Evolutionary conservation across 1,140 invertebrate genomes (phyloP).

Genomic region (Brachionus asplanchnoidis): DNA sequence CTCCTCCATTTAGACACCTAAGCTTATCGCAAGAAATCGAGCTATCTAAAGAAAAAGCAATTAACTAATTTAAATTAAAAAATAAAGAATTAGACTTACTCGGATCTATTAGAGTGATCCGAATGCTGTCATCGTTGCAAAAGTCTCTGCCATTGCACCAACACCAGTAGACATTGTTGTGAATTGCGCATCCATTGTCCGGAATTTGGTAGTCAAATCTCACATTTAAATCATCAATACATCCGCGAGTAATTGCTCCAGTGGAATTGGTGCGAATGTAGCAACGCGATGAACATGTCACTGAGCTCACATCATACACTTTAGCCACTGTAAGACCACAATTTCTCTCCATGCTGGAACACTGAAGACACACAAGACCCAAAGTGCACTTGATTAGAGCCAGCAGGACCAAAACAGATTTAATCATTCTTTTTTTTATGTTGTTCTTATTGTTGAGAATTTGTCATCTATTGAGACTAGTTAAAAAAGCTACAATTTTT

Average conservation of each 20-base stretch:
- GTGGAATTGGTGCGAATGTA: conserved; percentile 3
- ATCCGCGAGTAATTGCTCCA: not conserved
- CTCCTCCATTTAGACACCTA: not conserved
- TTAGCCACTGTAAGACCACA: conserved; percentile 1
- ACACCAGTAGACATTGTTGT: conserved; percentile 2
- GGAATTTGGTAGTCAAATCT: not conserved
- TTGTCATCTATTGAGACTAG: not conserved
- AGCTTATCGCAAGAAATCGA: not conserved
- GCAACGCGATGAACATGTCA: not conserved
- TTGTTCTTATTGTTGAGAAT: not conserved
- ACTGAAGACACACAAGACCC: not conserved
- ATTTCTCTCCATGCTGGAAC: not conserved
- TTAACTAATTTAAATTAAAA: not conserved
- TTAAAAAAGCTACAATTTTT: not conserved
- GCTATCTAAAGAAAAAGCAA: not conserved
- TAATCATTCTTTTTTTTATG: not conserved
- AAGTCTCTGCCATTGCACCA: not conserved
- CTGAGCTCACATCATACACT: not conserved
- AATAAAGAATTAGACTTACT: not conserved
- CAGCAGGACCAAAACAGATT: not conserved
- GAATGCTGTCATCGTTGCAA: conserved; percentile 7
- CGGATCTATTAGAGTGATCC: not conserved
- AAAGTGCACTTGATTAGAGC: not conserved
- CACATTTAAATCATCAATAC: not conserved
- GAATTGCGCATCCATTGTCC: not conserved